Base-by-base conservation (phyloP, 2,797 vertebrate genomes). In the Trachops cirrhosus region DNA sequence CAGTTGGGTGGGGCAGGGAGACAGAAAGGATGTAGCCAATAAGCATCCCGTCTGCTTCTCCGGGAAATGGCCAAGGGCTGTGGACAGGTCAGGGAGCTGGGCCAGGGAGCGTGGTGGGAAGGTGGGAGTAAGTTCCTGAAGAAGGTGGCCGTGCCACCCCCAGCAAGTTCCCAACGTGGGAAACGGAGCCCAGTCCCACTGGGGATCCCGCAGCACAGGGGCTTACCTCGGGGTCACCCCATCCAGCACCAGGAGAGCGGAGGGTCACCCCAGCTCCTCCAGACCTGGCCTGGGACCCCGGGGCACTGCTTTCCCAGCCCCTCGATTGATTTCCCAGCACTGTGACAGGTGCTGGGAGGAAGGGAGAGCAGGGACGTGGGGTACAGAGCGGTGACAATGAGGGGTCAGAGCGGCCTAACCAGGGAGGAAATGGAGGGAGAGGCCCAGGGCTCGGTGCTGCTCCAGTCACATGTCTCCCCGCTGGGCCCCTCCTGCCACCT, bases 381-480 rank as follows among this genome's bases (percentile, higher is more conserved):
- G 32, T 37, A 16, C 11, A 37, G 29, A 75, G 50, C 0, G 0
- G 74, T 21, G 57, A 52, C 89, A 32, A 5, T 2, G 24, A 50
- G 75, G 12, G 32, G 34, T 3, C 5, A 3, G 41, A 32, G 59
- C 18, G 0, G 14, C 74, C 24, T 6, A 21, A 2, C 48, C 77
- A 4, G 7, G 3, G 29, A n/a, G 24, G 12, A 18, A 12, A 1
- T 1, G 1, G 3, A 7, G 37, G 46, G 34, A 14, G 50, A 37
- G 32, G 24, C 18, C 12, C 12, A 0, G 37, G n/a, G 11, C 24
- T 50, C 21, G 1, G 0, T 0, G 0, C n/a, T 11, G 2, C 5
- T 0, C 64, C 39, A 2, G 9, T 12, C 22, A 26, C 2, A 24
- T 1, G 37, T 80, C 4, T 0, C 21, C 57, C 29, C 29, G 3